phyloP scores from a whole-genome alignment of 2,113 vertebrate species.

The Actinemys pallida region DNA sequence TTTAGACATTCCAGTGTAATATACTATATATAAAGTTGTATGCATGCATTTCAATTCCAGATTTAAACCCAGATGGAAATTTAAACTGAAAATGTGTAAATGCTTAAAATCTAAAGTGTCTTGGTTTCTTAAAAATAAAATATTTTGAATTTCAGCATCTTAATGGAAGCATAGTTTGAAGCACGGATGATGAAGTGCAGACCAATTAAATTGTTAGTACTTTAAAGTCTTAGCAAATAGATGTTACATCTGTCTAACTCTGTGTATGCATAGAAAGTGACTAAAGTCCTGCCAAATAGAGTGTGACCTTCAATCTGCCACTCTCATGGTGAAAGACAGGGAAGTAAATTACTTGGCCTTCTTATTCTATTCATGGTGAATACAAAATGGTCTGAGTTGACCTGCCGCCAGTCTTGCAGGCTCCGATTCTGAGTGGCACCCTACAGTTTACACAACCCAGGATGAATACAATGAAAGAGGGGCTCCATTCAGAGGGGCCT shows the following conservation, averaged over 20 bases:
- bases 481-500: constrained; percentile 80
- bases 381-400: constrained; percentile 72
- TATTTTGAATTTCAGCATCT: accelerated
- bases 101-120: accelerated
- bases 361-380: constrained; percentile 79
- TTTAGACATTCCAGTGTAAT: neutral
- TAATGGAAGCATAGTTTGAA: neutral
- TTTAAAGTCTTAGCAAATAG: constrained; percentile 27
- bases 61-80: accelerated
- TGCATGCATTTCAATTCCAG: neutral
- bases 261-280: constrained; percentile 55
- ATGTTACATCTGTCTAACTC: constrained; percentile 70
- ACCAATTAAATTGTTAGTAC: constrained; percentile 27
- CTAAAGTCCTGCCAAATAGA: constrained; percentile 71
- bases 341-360: constrained; percentile 75
- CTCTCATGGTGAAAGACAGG: constrained; percentile 77
- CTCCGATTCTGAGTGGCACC: constrained; percentile 81
- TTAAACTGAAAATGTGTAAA: accelerated
- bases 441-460: constrained; percentile 79
- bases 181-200: neutral
- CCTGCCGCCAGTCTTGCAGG: constrained; percentile 80
- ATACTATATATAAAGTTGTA: accelerated
- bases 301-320: constrained; percentile 87
- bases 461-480: constrained; percentile 82
- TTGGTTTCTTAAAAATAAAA: accelerated